These are phyloP conservation scores for Hapalemur alaotrensis DNA, from an alignment of 2,797 vertebrate genomes.

Conservation along the genomic window DNA sequence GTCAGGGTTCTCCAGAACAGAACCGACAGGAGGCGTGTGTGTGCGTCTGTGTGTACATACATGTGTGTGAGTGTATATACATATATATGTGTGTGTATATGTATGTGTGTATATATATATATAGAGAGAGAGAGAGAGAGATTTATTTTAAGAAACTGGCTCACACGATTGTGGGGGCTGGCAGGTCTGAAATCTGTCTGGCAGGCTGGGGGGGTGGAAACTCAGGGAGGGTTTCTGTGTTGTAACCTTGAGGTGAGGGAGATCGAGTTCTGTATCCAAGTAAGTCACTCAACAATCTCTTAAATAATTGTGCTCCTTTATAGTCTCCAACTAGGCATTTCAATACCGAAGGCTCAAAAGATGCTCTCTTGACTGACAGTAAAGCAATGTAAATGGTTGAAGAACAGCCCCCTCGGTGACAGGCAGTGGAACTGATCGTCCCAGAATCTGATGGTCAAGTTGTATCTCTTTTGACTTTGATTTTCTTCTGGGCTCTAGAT, in stretches of 20 bases:
- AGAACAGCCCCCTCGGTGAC: neutral
- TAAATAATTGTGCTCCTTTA: neutral
- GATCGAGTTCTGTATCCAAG: neutral
- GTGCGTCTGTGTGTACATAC: too few species aligned
- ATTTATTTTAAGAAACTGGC: neutral
- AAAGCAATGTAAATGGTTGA: neutral
- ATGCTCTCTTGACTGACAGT: neutral
- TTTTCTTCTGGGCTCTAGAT: neutral
- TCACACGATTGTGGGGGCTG: neutral
- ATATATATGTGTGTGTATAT: neutral
- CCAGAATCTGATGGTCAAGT: neutral
- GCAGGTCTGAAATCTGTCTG: neutral
- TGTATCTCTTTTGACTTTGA: neutral
- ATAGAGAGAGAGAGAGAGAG: neutral
- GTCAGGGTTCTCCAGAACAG: neutral
- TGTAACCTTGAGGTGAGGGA: neutral
- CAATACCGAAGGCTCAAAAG: neutral
- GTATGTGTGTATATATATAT: neutral
- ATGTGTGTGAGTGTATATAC: too few species aligned
- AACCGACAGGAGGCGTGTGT: neutral
- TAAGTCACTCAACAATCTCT: neutral
- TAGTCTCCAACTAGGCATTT: neutral
- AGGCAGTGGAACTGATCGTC: neutral
- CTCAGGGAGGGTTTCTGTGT: neutral
- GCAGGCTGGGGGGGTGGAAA: neutral